A percentile compares a stretch with the other conserved stretches of the same genome.
These are phyloP conservation scores for Protonibea diacanthus DNA, from an alignment of 2,797 vertebrate genomes.

Conservation along the genomic window DNA sequence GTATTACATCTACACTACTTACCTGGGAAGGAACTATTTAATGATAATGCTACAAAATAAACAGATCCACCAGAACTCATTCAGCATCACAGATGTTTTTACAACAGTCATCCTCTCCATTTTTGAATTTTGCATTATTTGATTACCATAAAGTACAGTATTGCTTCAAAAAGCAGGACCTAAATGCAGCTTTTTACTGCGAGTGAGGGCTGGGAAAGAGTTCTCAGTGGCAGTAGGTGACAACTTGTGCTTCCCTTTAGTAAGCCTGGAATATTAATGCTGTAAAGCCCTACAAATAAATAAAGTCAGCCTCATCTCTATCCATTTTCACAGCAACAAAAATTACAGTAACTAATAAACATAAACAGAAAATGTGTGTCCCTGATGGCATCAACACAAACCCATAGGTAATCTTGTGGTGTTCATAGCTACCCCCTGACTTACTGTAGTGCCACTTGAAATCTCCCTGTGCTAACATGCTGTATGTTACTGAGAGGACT, in stretches of 20 bases:
- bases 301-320: background rate
- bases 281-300: background rate
- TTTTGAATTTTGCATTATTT: background rate
- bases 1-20: too few relatives aligned
- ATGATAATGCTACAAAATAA: too few relatives aligned
- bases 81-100: too few relatives aligned
- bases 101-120: background rate
- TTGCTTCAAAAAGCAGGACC: too few relatives aligned
- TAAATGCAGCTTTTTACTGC: background rate
- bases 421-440: slow-evolving; percentile 52
- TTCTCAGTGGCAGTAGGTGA: slow-evolving; percentile 42
- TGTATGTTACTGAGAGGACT: slow-evolving; percentile 92
- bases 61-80: too few relatives aligned
- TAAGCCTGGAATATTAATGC: background rate
- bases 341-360: slow-evolving; percentile 14
- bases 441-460: slow-evolving; percentile 61
- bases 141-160: too few relatives aligned
- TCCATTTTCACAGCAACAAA: background rate
- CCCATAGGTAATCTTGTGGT: slow-evolving; percentile 85
- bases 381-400: slow-evolving; percentile 88
- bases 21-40: too few relatives aligned
- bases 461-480: slow-evolving; percentile 84
- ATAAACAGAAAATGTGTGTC: slow-evolving; percentile 75
- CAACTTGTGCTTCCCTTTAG: slow-evolving; percentile 55
- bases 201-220: background rate